A percentile compares a stretch with the other conserved stretches of the same genome.
These are phyloP conservation scores for Hydrotaea diabolus DNA, from an alignment of 2,888 invertebrate genomes.

Conservation along the genomic window DNA sequence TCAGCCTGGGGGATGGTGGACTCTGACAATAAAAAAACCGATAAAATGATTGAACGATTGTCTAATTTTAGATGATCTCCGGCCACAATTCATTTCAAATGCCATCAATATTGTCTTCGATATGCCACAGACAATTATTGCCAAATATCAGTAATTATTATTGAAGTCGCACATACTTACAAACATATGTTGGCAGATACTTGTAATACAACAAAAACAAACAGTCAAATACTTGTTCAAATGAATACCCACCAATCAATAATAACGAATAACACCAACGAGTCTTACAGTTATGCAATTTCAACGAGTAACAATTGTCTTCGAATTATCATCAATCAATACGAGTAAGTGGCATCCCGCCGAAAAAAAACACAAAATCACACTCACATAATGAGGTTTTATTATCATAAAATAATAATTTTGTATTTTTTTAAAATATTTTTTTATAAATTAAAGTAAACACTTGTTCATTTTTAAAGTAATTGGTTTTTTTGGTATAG, in stretches of 20 bases:
- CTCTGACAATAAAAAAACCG: too few species aligned
- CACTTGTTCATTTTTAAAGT: too few species aligned
- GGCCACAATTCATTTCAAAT: neutral
- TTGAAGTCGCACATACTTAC: neutral
- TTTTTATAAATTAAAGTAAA: too few species aligned
- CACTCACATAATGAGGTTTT: neutral
- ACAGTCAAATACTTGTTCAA: neutral
- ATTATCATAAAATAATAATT: neutral
- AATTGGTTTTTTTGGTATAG: too few species aligned
- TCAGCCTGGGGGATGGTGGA: too few species aligned
- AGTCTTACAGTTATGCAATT: neutral
- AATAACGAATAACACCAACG: too few species aligned
- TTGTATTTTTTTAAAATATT: neutral
- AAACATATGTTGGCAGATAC: neutral
- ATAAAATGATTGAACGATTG: too few species aligned
- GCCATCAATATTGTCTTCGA: neutral
- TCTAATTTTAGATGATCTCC: neutral
- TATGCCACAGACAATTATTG: neutral
- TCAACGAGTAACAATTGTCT: too few species aligned
- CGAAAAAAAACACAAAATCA: too few species aligned
- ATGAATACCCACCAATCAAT: neutral
- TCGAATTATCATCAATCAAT: too few species aligned
- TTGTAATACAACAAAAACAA: neutral
- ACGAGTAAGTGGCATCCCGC: too few species aligned
- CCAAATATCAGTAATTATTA: neutral